These are phyloP conservation scores for Melanotaenia parkinsoni DNA, from an alignment of 2,797 vertebrate species.

Conservation along the genomic window DNA sequence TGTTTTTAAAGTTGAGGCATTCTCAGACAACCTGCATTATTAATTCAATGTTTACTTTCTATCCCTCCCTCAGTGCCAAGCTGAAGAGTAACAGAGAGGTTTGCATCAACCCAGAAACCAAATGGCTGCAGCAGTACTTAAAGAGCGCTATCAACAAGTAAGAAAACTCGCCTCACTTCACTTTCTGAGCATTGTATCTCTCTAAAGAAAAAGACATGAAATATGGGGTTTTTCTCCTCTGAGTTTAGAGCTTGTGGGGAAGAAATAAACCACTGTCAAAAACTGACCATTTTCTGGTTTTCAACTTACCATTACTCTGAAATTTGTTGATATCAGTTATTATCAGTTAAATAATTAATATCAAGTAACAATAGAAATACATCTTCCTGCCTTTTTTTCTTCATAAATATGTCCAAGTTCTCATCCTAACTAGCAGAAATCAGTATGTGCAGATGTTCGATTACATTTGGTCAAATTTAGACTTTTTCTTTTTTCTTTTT, in stretches of 20 bases:
- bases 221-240: conserved; percentile 15
- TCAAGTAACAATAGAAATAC: conserved; percentile 47
- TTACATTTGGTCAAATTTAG: not conserved
- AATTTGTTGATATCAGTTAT: conserved; percentile 51
- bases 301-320: conserved; percentile 40
- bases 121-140: conserved; percentile 98
- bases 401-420: conserved; percentile 30
- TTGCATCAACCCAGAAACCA: conserved; percentile 96
- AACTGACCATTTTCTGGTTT: conserved; percentile 17
- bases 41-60: not conserved
- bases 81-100: conserved; percentile 94
- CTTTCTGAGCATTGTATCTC: conserved; percentile 8
- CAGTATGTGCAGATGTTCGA: not conserved
- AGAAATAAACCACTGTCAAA: conserved; percentile 44
- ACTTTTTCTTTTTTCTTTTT: not conserved
- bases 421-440: not conserved
- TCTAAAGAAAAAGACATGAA: conserved; percentile 33
- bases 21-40: not conserved
- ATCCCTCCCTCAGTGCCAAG: conserved; percentile 78
- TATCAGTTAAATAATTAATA: conserved; percentile 58
- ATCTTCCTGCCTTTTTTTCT: conserved; percentile 55
- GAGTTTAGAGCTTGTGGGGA: conserved; percentile 27
- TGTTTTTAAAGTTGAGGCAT: not conserved
- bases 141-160: conserved; percentile 99
- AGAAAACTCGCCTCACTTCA: conserved; percentile 69